Percentiles rank a stretch among this genome's conserved stretches.
These are phyloP conservation scores for Psilopsiagon aymara DNA, from an alignment of 2,113 vertebrate genomes.

Conservation along the genomic window DNA sequence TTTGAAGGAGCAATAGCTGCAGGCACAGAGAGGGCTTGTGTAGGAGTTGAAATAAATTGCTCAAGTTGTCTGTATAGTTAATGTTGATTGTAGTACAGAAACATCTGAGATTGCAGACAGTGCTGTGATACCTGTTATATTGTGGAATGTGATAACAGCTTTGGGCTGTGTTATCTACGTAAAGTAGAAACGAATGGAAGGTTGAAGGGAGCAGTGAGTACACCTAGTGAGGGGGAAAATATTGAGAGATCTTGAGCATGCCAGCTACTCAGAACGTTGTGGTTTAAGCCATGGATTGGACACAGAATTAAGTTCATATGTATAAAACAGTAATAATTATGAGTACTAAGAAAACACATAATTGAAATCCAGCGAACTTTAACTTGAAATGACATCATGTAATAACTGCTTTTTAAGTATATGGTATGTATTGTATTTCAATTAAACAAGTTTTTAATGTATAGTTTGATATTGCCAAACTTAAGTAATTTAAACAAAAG, in stretches of 20 bases:
- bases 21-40: too few species aligned
- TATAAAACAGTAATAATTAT: not conserved
- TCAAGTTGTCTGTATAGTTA: not conserved
- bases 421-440: not conserved
- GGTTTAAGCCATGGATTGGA: not conserved
- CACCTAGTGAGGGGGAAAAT: not conserved
- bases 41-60: not conserved
- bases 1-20: not conserved
- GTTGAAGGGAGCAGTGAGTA: not conserved
- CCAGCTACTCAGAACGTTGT: not conserved
- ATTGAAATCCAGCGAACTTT: not conserved
- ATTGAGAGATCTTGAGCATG: not conserved
- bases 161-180: not conserved
- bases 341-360: not conserved
- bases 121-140: not conserved
- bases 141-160: not conserved
- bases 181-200: not conserved
- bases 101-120: not conserved
- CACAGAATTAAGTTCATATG: not conserved
- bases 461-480: not conserved
- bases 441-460: not conserved
- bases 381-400: not conserved
- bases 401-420: not conserved
- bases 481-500: not conserved
- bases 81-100: not conserved